These are phyloP conservation scores for Lasioglossum figueresi DNA, from an alignment of 2,888 invertebrate genomes.

Conservation along the genomic window DNA sequence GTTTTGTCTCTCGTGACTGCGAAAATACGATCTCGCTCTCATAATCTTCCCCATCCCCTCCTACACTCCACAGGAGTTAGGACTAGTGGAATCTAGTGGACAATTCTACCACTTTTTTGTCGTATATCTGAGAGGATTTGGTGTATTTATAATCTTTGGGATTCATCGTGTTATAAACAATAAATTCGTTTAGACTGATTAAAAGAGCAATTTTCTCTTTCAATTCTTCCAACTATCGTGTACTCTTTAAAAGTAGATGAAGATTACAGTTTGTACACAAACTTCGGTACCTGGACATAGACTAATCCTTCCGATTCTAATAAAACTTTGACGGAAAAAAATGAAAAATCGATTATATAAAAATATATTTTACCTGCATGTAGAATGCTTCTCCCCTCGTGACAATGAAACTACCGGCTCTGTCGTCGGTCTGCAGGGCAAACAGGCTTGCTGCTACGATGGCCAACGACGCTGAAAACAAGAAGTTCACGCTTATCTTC, in stretches of 20 bases:
- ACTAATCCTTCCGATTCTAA: neutral
- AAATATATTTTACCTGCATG: slow-evolving; percentile 88
- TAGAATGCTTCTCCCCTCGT: slow-evolving; percentile 94
- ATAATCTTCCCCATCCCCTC: too few species aligned
- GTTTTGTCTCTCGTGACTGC: too few species aligned
- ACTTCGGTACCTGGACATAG: neutral
- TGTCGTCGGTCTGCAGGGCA: slow-evolving; percentile 93
- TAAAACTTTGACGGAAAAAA: neutral
- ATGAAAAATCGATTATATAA: neutral
- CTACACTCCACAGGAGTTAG: too few species aligned
- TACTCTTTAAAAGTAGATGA: neutral
- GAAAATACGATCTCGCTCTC: too few species aligned
- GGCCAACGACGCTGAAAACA: slow-evolving; percentile 90
- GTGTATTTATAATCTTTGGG: too few species aligned
- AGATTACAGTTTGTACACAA: neutral
- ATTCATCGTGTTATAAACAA: neutral
- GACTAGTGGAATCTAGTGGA: neutral
- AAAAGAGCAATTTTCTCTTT: neutral
- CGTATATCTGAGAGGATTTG: too few species aligned
- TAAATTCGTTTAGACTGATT: neutral
- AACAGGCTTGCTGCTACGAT: slow-evolving; percentile 93
- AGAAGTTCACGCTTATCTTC: neutral
- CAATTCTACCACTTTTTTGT: neutral
- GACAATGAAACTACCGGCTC: slow-evolving; percentile 89
- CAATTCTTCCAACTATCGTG: neutral